phyloP scores from a whole-genome alignment of 2,888 invertebrate genomes.

The Noctua janthina region DNA sequence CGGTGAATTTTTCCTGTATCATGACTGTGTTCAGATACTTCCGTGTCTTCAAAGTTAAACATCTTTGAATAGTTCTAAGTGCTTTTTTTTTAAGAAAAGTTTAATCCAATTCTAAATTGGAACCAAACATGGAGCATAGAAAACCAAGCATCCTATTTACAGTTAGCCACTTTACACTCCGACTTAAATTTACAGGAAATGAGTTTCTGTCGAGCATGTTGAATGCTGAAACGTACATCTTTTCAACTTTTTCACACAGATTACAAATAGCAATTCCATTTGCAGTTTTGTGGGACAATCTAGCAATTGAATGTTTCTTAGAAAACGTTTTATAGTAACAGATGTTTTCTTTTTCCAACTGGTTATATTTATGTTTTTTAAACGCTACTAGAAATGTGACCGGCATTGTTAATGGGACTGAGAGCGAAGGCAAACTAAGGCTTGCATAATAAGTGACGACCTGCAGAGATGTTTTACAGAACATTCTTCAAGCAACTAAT shows the following conservation, averaged over 20 bases:
- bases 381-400: slow-evolving; percentile 37
- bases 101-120: not conserved
- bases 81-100: not conserved
- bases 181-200: slow-evolving; percentile 49
- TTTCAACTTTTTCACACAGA: slow-evolving; percentile 28
- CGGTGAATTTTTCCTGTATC: not conserved
- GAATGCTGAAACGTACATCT: slow-evolving; percentile 27
- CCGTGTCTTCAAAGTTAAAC: not conserved
- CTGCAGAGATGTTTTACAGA: not conserved
- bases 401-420: slow-evolving; percentile 30
- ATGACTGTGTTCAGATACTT: not conserved
- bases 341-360: slow-evolving; percentile 33
- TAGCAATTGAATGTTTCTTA: slow-evolving; percentile 24
- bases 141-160: slow-evolving; percentile 19
- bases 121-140: slow-evolving; percentile 9
- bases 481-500: not conserved
- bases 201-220: slow-evolving; percentile 46
- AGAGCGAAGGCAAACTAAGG: slow-evolving; percentile 10
- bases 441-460: slow-evolving; percentile 41
- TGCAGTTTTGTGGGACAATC: slow-evolving; percentile 35
- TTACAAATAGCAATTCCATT: slow-evolving; percentile 42
- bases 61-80: not conserved
- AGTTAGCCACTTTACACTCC: slow-evolving; percentile 21
- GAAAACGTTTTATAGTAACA: slow-evolving; percentile 32
- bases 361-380: slow-evolving; percentile 33